A percentile compares a stretch with the other conserved stretches of the same genome.
Conservation (phyloP, 2,888 invertebrate genomes). For the Eilema sororculum region DNA sequence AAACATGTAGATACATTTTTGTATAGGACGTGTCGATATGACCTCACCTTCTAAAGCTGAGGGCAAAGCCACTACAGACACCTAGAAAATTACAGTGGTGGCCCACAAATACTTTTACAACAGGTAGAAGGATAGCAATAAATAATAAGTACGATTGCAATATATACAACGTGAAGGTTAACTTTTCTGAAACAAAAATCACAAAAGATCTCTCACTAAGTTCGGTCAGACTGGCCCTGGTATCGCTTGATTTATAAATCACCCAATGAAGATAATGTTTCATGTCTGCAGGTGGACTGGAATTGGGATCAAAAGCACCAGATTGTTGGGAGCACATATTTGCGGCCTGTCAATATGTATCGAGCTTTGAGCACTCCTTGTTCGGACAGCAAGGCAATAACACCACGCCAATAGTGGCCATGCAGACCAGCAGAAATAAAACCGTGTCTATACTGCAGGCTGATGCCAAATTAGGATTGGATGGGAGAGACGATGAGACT, state of each 20-base stretch:
- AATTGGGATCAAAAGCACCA: constrained; percentile 96
- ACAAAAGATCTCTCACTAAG: too few relatives aligned
- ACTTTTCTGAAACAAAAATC: too few relatives aligned
- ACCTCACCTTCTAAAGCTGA: too few relatives aligned
- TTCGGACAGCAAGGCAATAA: constrained; percentile 94
- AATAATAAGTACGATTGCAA: too few relatives aligned
- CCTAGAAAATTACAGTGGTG: too few relatives aligned
- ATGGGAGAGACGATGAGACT: constrained; percentile 90
- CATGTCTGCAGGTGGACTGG: constrained; percentile 89
- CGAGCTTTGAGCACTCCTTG: constrained; percentile 95
- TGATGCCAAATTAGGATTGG: constrained; percentile 84
- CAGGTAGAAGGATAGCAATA: background rate
- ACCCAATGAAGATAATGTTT: background rate
- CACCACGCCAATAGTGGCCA: constrained; percentile 88
- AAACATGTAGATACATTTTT: background rate
- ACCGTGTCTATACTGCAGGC: constrained; percentile 88
- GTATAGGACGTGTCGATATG: too few relatives aligned
- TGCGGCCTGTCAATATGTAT: constrained; percentile 96
- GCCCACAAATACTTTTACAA: background rate
- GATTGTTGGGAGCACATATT: constrained; percentile 99
- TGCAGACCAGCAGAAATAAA: constrained; percentile 89
- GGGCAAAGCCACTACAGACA: too few relatives aligned
- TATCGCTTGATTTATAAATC: background rate
- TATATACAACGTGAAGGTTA: too few relatives aligned
- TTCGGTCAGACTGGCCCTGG: too few relatives aligned